phyloP scores from a whole-genome alignment of 2,113 vertebrate species.

The Phrynosoma platyrhinos region DNA sequence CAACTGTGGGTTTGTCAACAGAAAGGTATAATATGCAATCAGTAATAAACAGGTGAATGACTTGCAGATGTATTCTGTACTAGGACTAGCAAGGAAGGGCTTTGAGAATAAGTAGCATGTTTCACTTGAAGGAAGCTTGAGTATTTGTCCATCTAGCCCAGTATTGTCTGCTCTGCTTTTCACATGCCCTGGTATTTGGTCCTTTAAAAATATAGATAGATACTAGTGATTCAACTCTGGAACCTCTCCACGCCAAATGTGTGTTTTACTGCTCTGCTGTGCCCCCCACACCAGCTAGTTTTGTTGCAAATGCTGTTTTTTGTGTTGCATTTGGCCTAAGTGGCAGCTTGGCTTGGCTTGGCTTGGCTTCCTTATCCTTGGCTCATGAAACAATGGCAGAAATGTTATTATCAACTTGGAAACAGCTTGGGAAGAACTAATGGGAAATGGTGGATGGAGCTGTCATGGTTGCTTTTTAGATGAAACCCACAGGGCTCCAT shows the following conservation, averaged over 20 bases:
- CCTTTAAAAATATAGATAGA: not conserved
- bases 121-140: not conserved
- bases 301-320: too few relatives aligned
- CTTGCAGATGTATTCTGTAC: not conserved
- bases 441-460: too few relatives aligned
- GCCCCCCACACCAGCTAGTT: not conserved
- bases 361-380: slow-evolving; percentile 1
- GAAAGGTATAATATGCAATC: not conserved
- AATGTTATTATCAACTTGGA: not conserved
- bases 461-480: too few relatives aligned
- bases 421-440: not conserved
- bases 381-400: not conserved
- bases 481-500: too few relatives aligned
- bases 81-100: too few relatives aligned
- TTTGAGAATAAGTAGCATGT: not conserved
- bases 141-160: not conserved
- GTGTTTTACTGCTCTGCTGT: too few relatives aligned
- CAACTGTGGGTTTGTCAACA: not conserved
- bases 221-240: not conserved
- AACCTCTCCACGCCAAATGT: not conserved
- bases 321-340: not conserved
- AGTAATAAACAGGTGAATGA: not conserved
- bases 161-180: not conserved
- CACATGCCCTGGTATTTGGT: not conserved
- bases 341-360: not conserved